Percentiles rank a stretch among this genome's conserved stretches.
phyloP scores from a whole-genome alignment of 1,140 invertebrate species.

The Caenorhabditis latens region DNA sequence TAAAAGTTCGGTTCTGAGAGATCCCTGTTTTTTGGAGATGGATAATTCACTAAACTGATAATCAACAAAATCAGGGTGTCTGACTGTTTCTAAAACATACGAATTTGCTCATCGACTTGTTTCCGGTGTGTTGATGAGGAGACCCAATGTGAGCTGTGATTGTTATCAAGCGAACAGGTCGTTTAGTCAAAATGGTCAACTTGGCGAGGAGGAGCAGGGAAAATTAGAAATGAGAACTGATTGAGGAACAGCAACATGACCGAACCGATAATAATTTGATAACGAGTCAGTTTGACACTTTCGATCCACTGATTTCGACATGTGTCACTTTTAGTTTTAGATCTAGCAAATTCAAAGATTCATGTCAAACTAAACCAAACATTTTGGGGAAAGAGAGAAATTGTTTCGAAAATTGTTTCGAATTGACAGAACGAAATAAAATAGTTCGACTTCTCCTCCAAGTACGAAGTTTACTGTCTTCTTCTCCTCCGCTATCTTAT shows the following conservation, averaged over 20 bases:
- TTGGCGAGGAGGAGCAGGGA: neutral
- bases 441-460: constrained; percentile 4
- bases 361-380: no score
- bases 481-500: constrained; percentile 11
- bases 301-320: neutral
- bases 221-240: neutral
- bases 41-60: no score
- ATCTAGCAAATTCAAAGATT: neutral
- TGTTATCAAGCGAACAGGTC: constrained; percentile 40
- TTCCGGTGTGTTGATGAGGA: neutral
- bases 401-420: no score
- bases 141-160: neutral
- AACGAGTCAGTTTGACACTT: neutral
- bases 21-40: no score
- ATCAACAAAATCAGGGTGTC: no score
- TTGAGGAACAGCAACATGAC: neutral
- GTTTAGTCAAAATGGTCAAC: constrained; percentile 8
- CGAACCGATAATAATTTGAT: constrained; percentile 13
- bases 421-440: neutral
- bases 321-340: no score
- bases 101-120: neutral
- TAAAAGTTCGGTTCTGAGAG: no score
- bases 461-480: constrained; percentile 36
- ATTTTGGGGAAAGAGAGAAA: no score
- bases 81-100: no score